phyloP scores from a whole-genome alignment of 2,113 vertebrate species.

The Perccottus glenii region DNA sequence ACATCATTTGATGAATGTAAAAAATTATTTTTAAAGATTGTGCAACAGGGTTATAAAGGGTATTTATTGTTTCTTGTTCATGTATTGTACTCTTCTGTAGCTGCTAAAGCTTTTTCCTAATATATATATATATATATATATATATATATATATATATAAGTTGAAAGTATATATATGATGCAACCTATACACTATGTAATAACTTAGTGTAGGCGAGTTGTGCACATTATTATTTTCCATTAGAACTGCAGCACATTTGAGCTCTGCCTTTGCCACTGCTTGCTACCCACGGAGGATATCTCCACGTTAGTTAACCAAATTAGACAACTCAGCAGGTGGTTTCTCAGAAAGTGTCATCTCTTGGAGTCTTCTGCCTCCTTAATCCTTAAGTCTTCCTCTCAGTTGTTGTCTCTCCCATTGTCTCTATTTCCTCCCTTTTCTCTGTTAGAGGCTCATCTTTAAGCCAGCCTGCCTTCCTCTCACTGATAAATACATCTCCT shows the following conservation, averaged over 20 bases:
- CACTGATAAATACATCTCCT: slow-evolving; percentile 42
- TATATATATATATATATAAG: too few relatives aligned
- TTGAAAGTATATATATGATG: not conserved
- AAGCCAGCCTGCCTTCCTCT: not conserved
- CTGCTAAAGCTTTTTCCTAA: too few relatives aligned
- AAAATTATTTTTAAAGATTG: too few relatives aligned
- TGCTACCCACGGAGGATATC: slow-evolving; percentile 6
- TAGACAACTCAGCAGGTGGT: slow-evolving; percentile 14
- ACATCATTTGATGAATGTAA: too few relatives aligned
- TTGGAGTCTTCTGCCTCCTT: not conserved
- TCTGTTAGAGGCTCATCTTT: slow-evolving; percentile 1
- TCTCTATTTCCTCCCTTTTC: not conserved
- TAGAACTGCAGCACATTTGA: slow-evolving; percentile 5
- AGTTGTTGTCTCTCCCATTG: not conserved
- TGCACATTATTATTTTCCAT: not conserved
- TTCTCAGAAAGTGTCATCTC: not conserved
- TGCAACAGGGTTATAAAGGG: too few relatives aligned
- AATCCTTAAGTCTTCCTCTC: slow-evolving; percentile 1
- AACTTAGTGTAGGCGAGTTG: not conserved
- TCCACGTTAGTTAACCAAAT: slow-evolving; percentile 4
- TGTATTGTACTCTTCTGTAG: too few relatives aligned
- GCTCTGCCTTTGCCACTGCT: not conserved
- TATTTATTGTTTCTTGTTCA: too few relatives aligned
- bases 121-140: too few relatives aligned
- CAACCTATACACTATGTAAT: slow-evolving; percentile 4